Evolutionary conservation across 1,140 invertebrate genomes (phyloP).

Genomic region (Cydia amplana): DNA sequence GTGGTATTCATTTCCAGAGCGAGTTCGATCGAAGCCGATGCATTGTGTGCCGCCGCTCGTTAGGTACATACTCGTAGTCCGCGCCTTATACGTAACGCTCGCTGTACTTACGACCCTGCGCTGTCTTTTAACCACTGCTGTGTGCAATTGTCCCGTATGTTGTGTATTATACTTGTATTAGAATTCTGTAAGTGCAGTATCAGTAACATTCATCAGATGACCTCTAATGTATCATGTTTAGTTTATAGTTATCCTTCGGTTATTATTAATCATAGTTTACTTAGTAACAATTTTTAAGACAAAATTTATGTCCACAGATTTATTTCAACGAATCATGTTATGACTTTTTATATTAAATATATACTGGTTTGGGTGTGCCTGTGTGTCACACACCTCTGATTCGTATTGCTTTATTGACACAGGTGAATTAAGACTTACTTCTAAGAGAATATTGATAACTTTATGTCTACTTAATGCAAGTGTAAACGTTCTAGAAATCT

Average conservation of each 20-base stretch:
- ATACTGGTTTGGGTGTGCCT: conserved; percentile 54
- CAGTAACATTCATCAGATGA: conserved; percentile 64
- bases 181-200: conserved; percentile 59
- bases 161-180: conserved; percentile 76
- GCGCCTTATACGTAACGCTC: conserved; percentile 42
- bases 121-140: conserved; percentile 62
- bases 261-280: conserved; percentile 77
- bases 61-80: not conserved
- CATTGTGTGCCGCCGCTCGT: not conserved
- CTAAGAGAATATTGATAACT: conserved; percentile 77
- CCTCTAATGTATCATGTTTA: conserved; percentile 76
- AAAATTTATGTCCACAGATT: conserved; percentile 65
- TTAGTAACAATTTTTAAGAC: conserved; percentile 72
- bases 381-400: conserved; percentile 50
- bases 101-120: conserved; percentile 61
- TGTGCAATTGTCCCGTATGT: conserved; percentile 67
- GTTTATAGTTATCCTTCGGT: conserved; percentile 77
- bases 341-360: conserved; percentile 70
- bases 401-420: conserved; percentile 73
- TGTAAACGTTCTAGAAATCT: conserved; percentile 80
- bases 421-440: conserved; percentile 78
- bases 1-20: conserved; percentile 53
- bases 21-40: too few relatives aligned
- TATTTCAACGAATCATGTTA: conserved; percentile 71
- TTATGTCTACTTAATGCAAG: conserved; percentile 80